Base-by-base conservation (phyloP, 2,888 invertebrate species). In the Hermaeophaga mercurialis region DNA sequence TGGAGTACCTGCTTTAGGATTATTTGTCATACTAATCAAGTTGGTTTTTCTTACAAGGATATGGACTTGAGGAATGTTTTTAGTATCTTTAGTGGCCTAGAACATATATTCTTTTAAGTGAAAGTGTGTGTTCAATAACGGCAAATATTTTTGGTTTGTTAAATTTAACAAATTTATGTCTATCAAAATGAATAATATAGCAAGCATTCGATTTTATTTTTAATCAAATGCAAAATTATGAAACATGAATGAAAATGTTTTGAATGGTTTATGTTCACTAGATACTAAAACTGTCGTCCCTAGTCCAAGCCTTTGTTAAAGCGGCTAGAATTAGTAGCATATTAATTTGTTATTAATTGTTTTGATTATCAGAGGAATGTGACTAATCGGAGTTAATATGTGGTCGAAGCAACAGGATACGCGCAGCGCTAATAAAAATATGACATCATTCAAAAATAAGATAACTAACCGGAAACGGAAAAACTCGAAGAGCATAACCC, bases 401-500 rank as follows among this genome's bases (percentile, higher is more conserved):
- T 78, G 77, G 77, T 77, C 78, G 58, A 77, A 75, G 63, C 75
- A 75, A 65, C 70, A 73, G 73, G 75, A 75, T 67, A 62, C 70
- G 59, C 67, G 70, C 56, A 70, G 70, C 67, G 71, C 71, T 64
- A 73, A 71, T 59, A 72, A 64, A 56, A 64, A 74, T 70, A 75
- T 75, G 73, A 75, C 77, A 70, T 74, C 76, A 73, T 74, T 76
- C 64, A 74, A 73, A 69, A 76, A 70, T 66, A 77, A 77, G 72
- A 76, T 76, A 68, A 75, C 74, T 41, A 73, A 76, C 70, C 66
- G 75, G 74, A 77, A 77, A 66, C 76, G 73, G 68, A 75, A 75
- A 69, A 72, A 66, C 59, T 66, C 71, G 55, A 74, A 73, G 64
- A 63, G 62, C 52, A 66, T 60, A 61, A 61, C 61, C 48, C 50